phyloP scores from a whole-genome alignment of 2,888 invertebrate species.

The Orchestes rusci region DNA sequence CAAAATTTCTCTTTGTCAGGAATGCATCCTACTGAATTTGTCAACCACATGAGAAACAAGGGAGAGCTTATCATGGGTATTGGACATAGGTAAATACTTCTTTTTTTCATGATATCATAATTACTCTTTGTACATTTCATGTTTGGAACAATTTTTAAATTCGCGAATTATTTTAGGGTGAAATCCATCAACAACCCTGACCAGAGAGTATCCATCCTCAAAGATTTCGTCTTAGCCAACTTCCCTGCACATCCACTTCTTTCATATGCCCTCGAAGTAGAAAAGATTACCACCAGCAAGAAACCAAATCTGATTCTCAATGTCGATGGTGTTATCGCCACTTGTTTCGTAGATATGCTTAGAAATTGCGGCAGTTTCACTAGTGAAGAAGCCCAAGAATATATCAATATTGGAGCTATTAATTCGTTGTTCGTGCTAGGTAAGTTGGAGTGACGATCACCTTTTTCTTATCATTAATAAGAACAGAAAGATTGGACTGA shows the following conservation, averaged over 20 bases:
- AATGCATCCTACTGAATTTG: slow-evolving; percentile 95
- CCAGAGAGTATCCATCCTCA: slow-evolving; percentile 93
- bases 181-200: slow-evolving; percentile 97
- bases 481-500: too few species aligned
- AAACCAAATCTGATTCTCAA: slow-evolving; percentile 99
- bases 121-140: not conserved
- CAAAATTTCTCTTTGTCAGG: too few species aligned
- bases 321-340: slow-evolving; percentile 97
- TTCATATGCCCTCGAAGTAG: slow-evolving; percentile 93
- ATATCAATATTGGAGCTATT: slow-evolving; percentile 94
- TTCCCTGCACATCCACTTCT: slow-evolving; percentile 94
- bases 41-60: slow-evolving; percentile 93
- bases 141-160: not conserved
- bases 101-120: too few species aligned
- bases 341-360: slow-evolving; percentile 94
- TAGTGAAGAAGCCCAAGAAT: slow-evolving; percentile 94
- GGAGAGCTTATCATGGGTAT: slow-evolving; percentile 99
- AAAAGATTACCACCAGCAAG: slow-evolving; percentile 97
- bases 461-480: too few species aligned
- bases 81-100: slow-evolving; percentile 79
- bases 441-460: too few species aligned
- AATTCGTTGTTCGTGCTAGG: slow-evolving; percentile 98
- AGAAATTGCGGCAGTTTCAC: slow-evolving; percentile 92
- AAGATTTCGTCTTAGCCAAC: slow-evolving; percentile 88
- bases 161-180: slow-evolving; percentile 38